These are phyloP conservation scores for Tetrax tetrax DNA, from an alignment of 2,113 vertebrate genomes.

Conservation along the genomic window DNA sequence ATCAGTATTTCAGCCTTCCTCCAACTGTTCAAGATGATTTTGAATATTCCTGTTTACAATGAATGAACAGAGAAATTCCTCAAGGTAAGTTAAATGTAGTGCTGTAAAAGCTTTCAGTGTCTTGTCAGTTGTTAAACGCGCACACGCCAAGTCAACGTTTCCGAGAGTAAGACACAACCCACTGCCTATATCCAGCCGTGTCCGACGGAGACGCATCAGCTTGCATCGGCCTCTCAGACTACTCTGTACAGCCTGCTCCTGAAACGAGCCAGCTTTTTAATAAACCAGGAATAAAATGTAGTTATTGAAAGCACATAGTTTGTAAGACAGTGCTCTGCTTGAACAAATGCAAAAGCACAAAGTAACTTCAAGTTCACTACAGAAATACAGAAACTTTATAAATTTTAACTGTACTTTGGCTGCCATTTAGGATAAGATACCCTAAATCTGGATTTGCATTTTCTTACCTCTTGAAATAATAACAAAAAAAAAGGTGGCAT, in stretches of 20 bases:
- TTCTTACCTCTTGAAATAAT: not conserved
- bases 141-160: no score
- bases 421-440: not conserved
- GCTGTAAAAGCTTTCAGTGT: not conserved
- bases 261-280: not conserved
- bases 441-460: not conserved
- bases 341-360: not conserved
- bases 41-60: not conserved
- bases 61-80: not conserved
- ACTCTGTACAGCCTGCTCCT: not conserved
- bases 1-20: not conserved
- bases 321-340: not conserved
- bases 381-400: not conserved
- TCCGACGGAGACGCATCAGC: not conserved
- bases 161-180: not conserved
- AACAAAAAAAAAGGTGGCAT: not conserved
- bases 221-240: no score
- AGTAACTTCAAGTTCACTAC: not conserved
- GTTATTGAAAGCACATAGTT: fast-evolving
- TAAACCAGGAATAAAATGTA: not conserved
- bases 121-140: not conserved
- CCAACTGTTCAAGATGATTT: not conserved
- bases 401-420: not conserved
- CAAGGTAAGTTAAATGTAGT: not conserved
- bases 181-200: not conserved